These are phyloP conservation scores for Drosophila equinoxialis DNA, from an alignment of 1,140 invertebrate species.

Conservation along the genomic window DNA sequence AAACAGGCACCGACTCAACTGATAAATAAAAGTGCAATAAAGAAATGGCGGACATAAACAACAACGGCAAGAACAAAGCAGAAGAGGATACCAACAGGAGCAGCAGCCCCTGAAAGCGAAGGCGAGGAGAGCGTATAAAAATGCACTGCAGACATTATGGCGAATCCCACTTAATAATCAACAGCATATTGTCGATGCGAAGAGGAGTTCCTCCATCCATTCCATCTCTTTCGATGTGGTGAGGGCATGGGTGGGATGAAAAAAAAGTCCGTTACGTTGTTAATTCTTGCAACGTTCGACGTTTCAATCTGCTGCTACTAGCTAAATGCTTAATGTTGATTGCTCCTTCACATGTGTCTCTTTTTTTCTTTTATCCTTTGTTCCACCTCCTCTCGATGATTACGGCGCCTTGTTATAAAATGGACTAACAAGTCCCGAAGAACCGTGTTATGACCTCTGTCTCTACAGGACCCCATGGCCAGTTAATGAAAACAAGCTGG, in stretches of 20 bases:
- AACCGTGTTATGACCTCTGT: constrained; percentile 39
- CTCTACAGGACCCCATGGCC: constrained; percentile 40
- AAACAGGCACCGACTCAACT: constrained; percentile 51
- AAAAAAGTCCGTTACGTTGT: constrained; percentile 47
- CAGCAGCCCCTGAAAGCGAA: background rate
- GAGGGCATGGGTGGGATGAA: too few relatives aligned
- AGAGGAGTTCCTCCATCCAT: constrained; percentile 9
- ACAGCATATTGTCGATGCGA: constrained; percentile 52
- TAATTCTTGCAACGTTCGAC: constrained; percentile 47
- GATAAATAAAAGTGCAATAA: constrained; percentile 76
- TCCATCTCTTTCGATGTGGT: too few relatives aligned
- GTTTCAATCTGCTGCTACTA: constrained; percentile 17
- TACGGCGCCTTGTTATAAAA: constrained; percentile 44
- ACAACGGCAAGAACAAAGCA: constrained; percentile 38
- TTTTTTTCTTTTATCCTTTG: too few relatives aligned
- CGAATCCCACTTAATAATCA: constrained; percentile 65
- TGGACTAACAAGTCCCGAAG: constrained; percentile 66
- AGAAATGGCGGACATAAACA: constrained; percentile 56
- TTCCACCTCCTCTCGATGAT: background rate
- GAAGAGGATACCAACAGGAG: constrained; percentile 9
- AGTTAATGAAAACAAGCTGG: constrained; percentile 79
- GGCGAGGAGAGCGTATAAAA: constrained; percentile 25
- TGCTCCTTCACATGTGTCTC: constrained; percentile 49
- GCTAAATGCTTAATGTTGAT: constrained; percentile 76
- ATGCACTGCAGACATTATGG: constrained; percentile 57